A percentile compares a stretch with the other conserved stretches of the same genome.
Conservation (phyloP, 1,140 invertebrate genomes). For the Trichogramma pretiosum region DNA sequence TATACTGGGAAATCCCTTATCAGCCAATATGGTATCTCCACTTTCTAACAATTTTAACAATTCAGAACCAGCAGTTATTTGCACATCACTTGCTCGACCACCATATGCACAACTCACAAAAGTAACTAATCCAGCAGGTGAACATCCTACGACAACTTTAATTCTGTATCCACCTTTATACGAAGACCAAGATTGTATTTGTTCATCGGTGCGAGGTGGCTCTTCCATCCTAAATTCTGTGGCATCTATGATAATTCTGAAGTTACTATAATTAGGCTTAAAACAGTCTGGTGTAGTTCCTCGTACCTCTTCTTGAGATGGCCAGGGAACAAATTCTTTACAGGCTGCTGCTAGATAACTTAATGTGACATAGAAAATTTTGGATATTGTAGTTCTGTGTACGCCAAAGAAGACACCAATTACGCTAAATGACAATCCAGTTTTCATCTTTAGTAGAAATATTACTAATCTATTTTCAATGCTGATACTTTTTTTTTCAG, state of each 20-base stretch:
- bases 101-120: too few species aligned
- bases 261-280: conserved; percentile 22
- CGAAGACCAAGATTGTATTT: too few species aligned
- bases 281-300: too few species aligned
- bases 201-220: too few species aligned
- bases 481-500: conserved; percentile 19
- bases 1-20: conserved; percentile 34
- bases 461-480: too few species aligned
- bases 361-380: too few species aligned
- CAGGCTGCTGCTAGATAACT: conserved; percentile 12
- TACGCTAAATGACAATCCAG: conserved; percentile 19
- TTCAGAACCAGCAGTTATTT: conserved; percentile 16
- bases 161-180: conserved; percentile 38
- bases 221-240: too few species aligned
- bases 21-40: conserved; percentile 36
- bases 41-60: conserved; percentile 35
- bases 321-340: conserved; percentile 23
- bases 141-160: conserved; percentile 33
- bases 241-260: conserved; percentile 39
- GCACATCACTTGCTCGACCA: conserved; percentile 19
- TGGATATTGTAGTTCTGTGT: too few species aligned
- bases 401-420: conserved; percentile 14
- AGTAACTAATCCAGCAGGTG: conserved; percentile 36
- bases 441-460: conserved; percentile 24
- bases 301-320: conserved; percentile 17